A percentile compares a stretch with the other conserved stretches of the same genome.
These are phyloP conservation scores for Antheraea mylitta DNA, from an alignment of 1,140 invertebrate species.

Conservation along the genomic window DNA sequence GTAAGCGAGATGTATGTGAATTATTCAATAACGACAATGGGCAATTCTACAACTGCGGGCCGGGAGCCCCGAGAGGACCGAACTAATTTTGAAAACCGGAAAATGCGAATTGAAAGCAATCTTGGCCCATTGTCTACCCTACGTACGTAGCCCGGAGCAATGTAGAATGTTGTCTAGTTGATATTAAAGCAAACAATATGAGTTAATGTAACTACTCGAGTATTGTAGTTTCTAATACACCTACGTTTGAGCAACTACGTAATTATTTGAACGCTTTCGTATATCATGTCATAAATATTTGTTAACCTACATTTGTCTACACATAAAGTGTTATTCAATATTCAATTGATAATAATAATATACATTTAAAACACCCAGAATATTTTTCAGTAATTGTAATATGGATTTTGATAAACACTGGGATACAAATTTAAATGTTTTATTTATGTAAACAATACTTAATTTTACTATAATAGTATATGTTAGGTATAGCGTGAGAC, in stretches of 20 bases:
- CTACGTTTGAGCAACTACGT: slow-evolving; percentile 11
- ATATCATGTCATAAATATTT: slow-evolving; percentile 8
- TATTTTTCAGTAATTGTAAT: no score
- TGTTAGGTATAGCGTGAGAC: no score
- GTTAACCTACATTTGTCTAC: slow-evolving; percentile 2
- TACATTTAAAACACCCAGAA: background rate
- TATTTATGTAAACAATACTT: no score
- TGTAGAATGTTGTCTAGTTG: slow-evolving; percentile 7
- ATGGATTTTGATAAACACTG: no score
- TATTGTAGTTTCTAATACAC: slow-evolving; percentile 8
- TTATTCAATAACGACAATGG: slow-evolving; percentile 76
- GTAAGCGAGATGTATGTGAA: slow-evolving; percentile 50
- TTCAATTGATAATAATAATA: background rate
- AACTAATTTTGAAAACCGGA: slow-evolving; percentile 73
- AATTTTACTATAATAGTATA: no score
- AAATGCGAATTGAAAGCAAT: slow-evolving; percentile 76
- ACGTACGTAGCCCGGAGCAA: slow-evolving; percentile 6
- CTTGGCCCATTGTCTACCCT: slow-evolving; percentile 53
- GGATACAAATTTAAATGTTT: no score
- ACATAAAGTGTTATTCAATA: background rate
- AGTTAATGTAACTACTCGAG: background rate
- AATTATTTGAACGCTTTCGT: slow-evolving; percentile 5
- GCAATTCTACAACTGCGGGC: slow-evolving; percentile 64
- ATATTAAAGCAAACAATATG: slow-evolving; percentile 5
- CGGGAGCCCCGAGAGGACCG: slow-evolving; percentile 56